Conservation (phyloP, 1,140 invertebrate species). For the Neomicropteryx cornuta region DNA sequence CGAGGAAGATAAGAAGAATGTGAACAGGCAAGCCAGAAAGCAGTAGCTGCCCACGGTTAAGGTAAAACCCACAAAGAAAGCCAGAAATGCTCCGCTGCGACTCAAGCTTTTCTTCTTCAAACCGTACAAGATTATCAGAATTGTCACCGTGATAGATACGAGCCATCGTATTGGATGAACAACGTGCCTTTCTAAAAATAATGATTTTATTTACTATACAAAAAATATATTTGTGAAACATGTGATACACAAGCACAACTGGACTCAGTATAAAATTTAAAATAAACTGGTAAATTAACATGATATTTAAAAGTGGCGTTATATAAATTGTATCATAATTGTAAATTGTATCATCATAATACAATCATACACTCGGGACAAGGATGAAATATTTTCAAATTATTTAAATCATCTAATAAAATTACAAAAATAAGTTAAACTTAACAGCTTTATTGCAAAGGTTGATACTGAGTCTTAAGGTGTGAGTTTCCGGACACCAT, state of each 20-base stretch:
- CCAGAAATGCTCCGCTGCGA: constrained; percentile 57
- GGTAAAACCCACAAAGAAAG: constrained; percentile 66
- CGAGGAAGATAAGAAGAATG: constrained; percentile 74
- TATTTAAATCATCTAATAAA: no score
- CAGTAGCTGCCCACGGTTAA: constrained; percentile 69
- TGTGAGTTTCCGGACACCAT: constrained; percentile 4
- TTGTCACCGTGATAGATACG: constrained; percentile 52
- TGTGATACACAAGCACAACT: neutral
- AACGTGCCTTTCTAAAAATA: constrained; percentile 45
- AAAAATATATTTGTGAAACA: constrained; percentile 3
- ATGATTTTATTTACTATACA: no score
- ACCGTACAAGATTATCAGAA: constrained; percentile 55
- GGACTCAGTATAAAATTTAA: constrained; percentile 7
- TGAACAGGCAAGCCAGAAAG: constrained; percentile 60
- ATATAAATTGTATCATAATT: constrained; percentile 1
- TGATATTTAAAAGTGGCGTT: constrained; percentile 6
- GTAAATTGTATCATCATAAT: constrained; percentile 5
- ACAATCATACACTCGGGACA: constrained; percentile 5
- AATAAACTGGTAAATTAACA: constrained; percentile 1
- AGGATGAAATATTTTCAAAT: no score
- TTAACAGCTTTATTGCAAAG: constrained; percentile 5
- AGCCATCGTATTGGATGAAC: constrained; percentile 68
- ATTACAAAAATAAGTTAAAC: constrained; percentile 7
- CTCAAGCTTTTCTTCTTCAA: constrained; percentile 55
- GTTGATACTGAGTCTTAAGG: neutral